Evolutionary conservation across 2,113 vertebrate genomes (phyloP).

Genomic region (Lepidothrix coronata): DNA sequence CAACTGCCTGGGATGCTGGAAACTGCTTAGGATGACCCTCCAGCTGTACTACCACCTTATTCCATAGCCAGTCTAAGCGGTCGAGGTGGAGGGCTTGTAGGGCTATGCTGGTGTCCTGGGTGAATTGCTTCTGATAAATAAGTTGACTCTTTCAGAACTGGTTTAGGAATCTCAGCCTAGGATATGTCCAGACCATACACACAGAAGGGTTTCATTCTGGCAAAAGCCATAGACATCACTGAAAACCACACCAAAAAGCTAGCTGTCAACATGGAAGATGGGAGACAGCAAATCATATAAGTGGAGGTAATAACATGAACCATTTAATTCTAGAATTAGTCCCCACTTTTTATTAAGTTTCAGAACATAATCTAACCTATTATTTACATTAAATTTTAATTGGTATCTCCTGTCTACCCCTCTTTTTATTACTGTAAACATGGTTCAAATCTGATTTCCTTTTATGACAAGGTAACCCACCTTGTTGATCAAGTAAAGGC

Average conservation of each 20-base stretch:
- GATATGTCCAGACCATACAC: not conserved
- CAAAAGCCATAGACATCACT: rapidly evolving
- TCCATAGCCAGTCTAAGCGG: not conserved
- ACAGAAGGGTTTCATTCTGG: not conserved
- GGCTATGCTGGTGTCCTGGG: not conserved
- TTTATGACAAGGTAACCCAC: not conserved
- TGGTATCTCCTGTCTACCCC: not conserved
- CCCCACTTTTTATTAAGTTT: not conserved
- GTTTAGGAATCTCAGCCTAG: not conserved
- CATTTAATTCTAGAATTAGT: not conserved
- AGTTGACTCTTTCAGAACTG: not conserved
- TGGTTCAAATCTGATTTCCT: not conserved
- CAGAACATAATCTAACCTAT: not conserved
- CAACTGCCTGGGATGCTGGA: not conserved
- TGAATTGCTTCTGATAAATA: not conserved
- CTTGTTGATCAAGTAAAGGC: not conserved
- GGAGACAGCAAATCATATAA: not conserved
- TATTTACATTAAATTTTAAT: not conserved
- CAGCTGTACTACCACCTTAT: not conserved
- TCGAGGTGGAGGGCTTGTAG: not conserved
- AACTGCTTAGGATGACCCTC: not conserved
- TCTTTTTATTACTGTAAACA: not conserved
- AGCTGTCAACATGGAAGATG: not conserved
- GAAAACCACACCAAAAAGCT: not conserved
- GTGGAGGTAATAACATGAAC: not conserved